Evolutionary conservation across 2,113 vertebrate species (phyloP), one percentile per base, ranked within the genome.

Genomic region (Leucopsar rothschildi): DNA sequence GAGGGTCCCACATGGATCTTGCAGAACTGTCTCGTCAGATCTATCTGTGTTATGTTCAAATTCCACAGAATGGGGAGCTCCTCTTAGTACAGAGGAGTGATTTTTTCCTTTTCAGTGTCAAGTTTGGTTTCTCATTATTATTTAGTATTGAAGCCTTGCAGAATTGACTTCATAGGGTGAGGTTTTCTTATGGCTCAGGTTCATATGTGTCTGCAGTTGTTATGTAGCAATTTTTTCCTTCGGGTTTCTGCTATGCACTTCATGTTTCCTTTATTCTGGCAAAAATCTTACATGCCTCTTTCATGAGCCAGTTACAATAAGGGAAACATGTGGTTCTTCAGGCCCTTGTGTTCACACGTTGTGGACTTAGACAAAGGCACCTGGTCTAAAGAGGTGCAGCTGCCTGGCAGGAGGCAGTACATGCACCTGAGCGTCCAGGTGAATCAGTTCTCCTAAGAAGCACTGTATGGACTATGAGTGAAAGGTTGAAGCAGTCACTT

Each of bases 401-500:
- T 84, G 14, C 47, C 21, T 24, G n/a, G 45, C 37, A 14, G 40
- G 53, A 73, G 33, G 18, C 22, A 28, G 64, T 19, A 20, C 12
- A 1, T 4, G 8, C 64, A 18, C 37, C 53, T 1, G 2, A 42
- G 21, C 6, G 1, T 59, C 49, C 18, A 4, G 28, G 3, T 69
- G 82, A 65, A 44, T 33, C 44, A 29, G 27, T n/a, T n/a, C 19
- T 60, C 24, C 55, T 86, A 37, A 44, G 35, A 59, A 42, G 31
- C 1, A 2, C 49, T 33, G 28, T 20, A 21, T 4, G 2, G n/a
- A 15, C 27, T 53, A 44, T 1, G 0, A 29, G 14, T 12, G 21
- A 77, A n/a, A 16, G 45, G 40, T 3, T 42, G 53, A 75, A 68
- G 72, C 13, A 22, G 47, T 83, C 5, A 3, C 17, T 61, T 63